Percentiles rank a stretch among this genome's conserved stretches.
These are phyloP conservation scores for Oncorhynchus masou DNA, from an alignment of 2,113 vertebrate species.

Conservation along the genomic window DNA sequence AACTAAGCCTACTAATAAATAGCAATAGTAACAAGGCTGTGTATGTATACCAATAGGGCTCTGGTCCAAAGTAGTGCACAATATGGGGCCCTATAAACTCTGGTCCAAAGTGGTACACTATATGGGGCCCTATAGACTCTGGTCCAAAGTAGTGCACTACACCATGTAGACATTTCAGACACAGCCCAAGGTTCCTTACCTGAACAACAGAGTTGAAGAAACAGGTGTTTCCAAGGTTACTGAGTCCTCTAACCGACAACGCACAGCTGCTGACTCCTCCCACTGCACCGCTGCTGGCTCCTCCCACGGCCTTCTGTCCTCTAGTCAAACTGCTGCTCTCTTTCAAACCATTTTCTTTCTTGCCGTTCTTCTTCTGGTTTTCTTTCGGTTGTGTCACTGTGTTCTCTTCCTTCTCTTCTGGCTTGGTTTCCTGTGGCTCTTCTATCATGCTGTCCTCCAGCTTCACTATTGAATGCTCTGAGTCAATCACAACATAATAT, in stretches of 20 bases:
- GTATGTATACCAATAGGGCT: too few relatives aligned
- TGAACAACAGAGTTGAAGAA: slow-evolving; percentile 98
- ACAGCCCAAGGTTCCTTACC: slow-evolving; percentile 64
- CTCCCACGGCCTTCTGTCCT: slow-evolving; percentile 34
- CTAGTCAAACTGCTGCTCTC: too few relatives aligned
- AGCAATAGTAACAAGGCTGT: background rate
- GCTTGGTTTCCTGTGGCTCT: slow-evolving; percentile 32
- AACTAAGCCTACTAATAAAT: too few relatives aligned
- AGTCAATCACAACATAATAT: background rate
- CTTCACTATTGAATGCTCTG: slow-evolving; percentile 41
- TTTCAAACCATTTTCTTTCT: slow-evolving; percentile 65
- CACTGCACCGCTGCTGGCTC: slow-evolving; percentile 42
- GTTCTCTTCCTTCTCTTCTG: slow-evolving; percentile 57
- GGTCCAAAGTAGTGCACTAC: too few relatives aligned
- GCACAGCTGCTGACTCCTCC: slow-evolving; percentile 52
- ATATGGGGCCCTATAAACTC: too few relatives aligned
- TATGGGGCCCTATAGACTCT: background rate
- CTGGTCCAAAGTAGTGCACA: too few relatives aligned
- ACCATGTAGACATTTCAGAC: too few relatives aligned
- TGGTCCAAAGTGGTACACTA: background rate
- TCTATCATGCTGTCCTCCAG: slow-evolving; percentile 40
- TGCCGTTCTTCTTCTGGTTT: slow-evolving; percentile 69
- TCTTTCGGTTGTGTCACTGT: slow-evolving; percentile 44
- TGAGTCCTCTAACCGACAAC: slow-evolving; percentile 86
- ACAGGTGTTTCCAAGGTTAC: slow-evolving; percentile 96